Base-by-base conservation (phyloP, 2,888 invertebrate genomes). In the Rotaria sp. region DNA sequence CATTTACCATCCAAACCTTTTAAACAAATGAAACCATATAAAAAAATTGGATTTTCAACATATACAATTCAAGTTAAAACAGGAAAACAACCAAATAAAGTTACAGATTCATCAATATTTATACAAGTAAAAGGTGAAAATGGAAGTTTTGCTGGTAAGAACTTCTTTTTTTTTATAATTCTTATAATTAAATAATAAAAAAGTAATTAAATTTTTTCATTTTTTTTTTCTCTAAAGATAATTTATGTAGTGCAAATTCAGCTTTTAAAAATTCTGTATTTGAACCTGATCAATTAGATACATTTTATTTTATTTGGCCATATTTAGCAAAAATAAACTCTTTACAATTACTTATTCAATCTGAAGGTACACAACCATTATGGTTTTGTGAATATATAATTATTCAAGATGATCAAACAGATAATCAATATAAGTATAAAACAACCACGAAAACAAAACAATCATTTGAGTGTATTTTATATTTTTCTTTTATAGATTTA, bases 331-430 rank as follows among this genome's bases (percentile, higher is more conserved):
- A 67, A 67, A 30, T 67, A 35, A 35, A 35, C 7, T 67, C 67
- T 1, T 35, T 38, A 67, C 35, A 67, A 35, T 35, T 67, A 67
- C 18, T 18, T 35, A 11, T 67, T 38, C 67, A 67, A 21, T 67
- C 67, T 18, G 35, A 67, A 35, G 67, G 67, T 35, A 35, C 5
- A 7, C 67, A 67, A 35, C 67, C 67, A 67, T 30, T 21, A 67
- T 67, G 67, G 67, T 67, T 67, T 67, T 67, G 67, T 67, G 67
- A 67, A 67, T 67, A 67, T 67, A 67, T 67, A 5, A 67, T 5
- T 30, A 35, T 67, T 15, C 13, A 67, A 67, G 67, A 67, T 21
- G 18, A 35, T 67, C 67, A 67, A 67, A 67, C 67, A 67, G 67
- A 35, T 11, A 2, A 35, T 35, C 35, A 35, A 21, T 67, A 67